A percentile compares a stretch with the other conserved stretches of the same genome.
phyloP scores from a whole-genome alignment of 2,797 vertebrate species.

The Lateolabrax maculatus region DNA sequence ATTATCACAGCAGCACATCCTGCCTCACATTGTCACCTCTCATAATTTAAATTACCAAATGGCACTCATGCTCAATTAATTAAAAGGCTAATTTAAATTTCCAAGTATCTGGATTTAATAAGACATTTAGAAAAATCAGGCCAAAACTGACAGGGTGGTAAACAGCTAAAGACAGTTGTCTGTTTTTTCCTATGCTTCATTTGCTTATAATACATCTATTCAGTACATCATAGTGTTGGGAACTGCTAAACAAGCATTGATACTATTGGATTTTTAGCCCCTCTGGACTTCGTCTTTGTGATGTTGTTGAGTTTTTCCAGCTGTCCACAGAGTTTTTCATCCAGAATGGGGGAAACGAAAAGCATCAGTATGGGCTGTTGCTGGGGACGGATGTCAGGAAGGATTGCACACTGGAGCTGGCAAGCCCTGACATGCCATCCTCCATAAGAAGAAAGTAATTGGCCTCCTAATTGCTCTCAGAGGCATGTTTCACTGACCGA shows the following conservation, averaged over 20 bases:
- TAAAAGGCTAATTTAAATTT: slow-evolving; percentile 72
- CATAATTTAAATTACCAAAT: slow-evolving; percentile 74
- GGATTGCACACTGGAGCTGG: slow-evolving; percentile 52
- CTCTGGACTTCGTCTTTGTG: slow-evolving; percentile 42
- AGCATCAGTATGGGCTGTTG: slow-evolving; percentile 45
- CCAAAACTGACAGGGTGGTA: slow-evolving; percentile 44
- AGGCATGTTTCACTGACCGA: slow-evolving; percentile 56
- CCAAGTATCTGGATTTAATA: slow-evolving; percentile 54
- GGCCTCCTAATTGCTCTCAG: slow-evolving; percentile 76
- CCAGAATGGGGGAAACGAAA: slow-evolving; percentile 36
- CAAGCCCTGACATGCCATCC: slow-evolving; percentile 62
- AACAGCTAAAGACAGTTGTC: slow-evolving; percentile 36
- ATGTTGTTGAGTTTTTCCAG: slow-evolving; percentile 44
- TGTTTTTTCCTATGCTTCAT: slow-evolving; percentile 56
- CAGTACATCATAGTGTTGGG: slow-evolving; percentile 26
- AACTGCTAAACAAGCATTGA: slow-evolving; percentile 44
- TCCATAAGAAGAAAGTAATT: slow-evolving; percentile 72
- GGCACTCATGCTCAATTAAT: slow-evolving; percentile 75
- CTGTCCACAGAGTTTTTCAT: slow-evolving; percentile 37
- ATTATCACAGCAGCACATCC: slow-evolving; percentile 68
- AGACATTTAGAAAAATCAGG: slow-evolving; percentile 61
- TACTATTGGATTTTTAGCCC: slow-evolving; percentile 14
- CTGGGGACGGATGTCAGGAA: slow-evolving; percentile 61
- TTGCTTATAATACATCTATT: slow-evolving; percentile 54
- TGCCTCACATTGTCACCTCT: slow-evolving; percentile 61